Evolutionary conservation across 2,113 vertebrate species (phyloP).

Genomic region (Empidonax alnorum): DNA sequence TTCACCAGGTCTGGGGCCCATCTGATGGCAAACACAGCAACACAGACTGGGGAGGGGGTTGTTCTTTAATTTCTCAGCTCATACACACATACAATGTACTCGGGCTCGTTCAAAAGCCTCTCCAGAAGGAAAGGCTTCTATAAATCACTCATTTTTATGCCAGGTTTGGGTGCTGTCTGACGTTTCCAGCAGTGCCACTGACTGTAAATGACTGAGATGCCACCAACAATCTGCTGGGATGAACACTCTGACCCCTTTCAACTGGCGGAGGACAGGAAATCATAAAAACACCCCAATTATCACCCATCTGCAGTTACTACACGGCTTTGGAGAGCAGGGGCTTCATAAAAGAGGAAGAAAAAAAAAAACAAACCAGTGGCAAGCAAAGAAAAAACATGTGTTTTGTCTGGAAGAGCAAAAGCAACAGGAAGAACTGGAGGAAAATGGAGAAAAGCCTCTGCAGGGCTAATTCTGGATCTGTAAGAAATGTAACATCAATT

Average conservation of each 20-base stretch:
- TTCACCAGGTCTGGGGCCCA: background rate
- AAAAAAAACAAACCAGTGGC: background rate
- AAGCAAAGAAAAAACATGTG: background rate
- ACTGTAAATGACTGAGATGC: background rate
- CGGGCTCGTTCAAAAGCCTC: background rate
- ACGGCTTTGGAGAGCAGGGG: background rate
- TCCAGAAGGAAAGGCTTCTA: background rate
- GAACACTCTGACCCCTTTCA: background rate
- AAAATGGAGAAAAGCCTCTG: background rate
- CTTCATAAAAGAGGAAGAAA: background rate
- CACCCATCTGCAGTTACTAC: background rate
- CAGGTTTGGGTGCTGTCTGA: background rate
- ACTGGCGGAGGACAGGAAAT: background rate
- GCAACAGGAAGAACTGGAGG: background rate
- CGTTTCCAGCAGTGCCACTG: background rate
- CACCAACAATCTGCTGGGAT: background rate
- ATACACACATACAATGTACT: background rate
- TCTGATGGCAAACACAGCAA: background rate
- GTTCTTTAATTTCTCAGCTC: background rate
- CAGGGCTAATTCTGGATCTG: background rate
- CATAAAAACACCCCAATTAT: background rate
- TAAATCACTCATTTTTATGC: background rate
- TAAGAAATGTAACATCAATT: background rate
- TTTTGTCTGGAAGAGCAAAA: conserved; percentile 14
- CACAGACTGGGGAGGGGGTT: background rate